A percentile compares a stretch with the other conserved stretches of the same genome.
These are phyloP conservation scores for Bradypodion ventrale DNA, from an alignment of 2,797 vertebrate genomes.

Conservation along the genomic window DNA sequence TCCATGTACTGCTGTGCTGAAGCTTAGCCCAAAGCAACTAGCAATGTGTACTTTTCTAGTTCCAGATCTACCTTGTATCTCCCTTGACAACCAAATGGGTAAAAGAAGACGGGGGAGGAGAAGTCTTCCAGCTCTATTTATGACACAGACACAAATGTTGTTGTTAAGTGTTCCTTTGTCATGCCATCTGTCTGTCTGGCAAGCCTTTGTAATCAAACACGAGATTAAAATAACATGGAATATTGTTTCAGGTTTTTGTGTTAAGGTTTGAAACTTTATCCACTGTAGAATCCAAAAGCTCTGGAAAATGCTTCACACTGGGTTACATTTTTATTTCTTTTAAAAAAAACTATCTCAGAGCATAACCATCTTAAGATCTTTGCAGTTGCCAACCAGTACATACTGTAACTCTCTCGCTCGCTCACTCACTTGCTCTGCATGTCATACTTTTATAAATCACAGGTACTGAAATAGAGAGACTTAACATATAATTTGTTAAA, in stretches of 20 bases:
- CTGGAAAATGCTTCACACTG: neutral
- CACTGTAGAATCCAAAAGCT: constrained; percentile 3
- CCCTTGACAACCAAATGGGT: too few species aligned
- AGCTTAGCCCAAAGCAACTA: too few species aligned
- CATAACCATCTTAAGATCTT: constrained; percentile 17
- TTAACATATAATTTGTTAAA: constrained; percentile 57
- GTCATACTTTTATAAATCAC: constrained; percentile 42
- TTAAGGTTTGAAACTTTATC: constrained; percentile 11
- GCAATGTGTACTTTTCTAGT: too few species aligned
- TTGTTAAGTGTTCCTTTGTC: neutral
- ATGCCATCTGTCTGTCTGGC: neutral
- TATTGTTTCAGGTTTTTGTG: neutral
- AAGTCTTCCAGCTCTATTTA: neutral
- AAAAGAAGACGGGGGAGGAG: too few species aligned
- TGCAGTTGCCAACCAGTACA: neutral
- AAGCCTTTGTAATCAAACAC: neutral
- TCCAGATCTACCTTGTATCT: too few species aligned
- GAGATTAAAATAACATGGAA: neutral
- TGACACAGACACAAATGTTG: neutral
- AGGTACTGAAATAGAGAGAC: constrained; percentile 40
- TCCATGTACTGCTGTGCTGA: too few species aligned
- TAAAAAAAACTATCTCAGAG: constrained; percentile 29
- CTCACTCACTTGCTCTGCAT: neutral
- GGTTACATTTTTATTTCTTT: neutral
- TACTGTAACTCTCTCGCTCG: neutral